These are phyloP conservation scores for Agelastica alni DNA, from an alignment of 2,888 invertebrate genomes.

Conservation along the genomic window DNA sequence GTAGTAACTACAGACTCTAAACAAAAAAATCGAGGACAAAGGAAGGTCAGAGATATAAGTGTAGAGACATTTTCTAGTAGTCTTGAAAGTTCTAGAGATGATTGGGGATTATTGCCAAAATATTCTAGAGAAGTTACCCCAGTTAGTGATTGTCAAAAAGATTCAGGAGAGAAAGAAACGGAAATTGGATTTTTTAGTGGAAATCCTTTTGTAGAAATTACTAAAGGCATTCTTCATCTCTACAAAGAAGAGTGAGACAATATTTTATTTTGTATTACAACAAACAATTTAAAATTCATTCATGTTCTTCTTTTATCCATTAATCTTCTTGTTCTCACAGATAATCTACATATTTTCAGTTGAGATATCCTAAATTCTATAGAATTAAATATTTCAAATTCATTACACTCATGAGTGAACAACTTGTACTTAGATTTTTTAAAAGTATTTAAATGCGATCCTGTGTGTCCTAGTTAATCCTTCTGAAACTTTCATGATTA, in stretches of 20 bases:
- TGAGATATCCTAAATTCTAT: too few relatives aligned
- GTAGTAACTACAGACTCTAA: constrained; percentile 36
- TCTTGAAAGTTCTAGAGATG: constrained; percentile 60
- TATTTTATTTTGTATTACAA: not conserved
- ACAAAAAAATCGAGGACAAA: constrained; percentile 67
- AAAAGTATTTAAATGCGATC: too few relatives aligned
- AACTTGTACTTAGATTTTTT: too few relatives aligned
- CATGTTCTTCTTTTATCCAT: too few relatives aligned
- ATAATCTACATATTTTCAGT: too few relatives aligned
- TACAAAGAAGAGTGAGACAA: constrained; percentile 91
- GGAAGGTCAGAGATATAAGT: constrained; percentile 72
- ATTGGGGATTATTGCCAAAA: constrained; percentile 64
- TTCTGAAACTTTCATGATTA: not conserved
- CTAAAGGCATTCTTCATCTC: constrained; percentile 94
- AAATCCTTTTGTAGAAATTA: constrained; percentile 95
- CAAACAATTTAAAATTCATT: too few relatives aligned
- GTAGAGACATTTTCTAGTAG: constrained; percentile 79
- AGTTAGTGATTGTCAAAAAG: constrained; percentile 43
- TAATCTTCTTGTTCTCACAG: too few relatives aligned
- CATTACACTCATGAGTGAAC: too few relatives aligned
- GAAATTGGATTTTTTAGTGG: constrained; percentile 88
- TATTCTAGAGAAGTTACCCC: constrained; percentile 62
- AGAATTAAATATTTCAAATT: too few relatives aligned
- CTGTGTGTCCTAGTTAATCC: too few relatives aligned
- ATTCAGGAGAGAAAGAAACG: constrained; percentile 51